Conservation (phyloP, 2,888 invertebrate species). For the Norana najaformis region DNA sequence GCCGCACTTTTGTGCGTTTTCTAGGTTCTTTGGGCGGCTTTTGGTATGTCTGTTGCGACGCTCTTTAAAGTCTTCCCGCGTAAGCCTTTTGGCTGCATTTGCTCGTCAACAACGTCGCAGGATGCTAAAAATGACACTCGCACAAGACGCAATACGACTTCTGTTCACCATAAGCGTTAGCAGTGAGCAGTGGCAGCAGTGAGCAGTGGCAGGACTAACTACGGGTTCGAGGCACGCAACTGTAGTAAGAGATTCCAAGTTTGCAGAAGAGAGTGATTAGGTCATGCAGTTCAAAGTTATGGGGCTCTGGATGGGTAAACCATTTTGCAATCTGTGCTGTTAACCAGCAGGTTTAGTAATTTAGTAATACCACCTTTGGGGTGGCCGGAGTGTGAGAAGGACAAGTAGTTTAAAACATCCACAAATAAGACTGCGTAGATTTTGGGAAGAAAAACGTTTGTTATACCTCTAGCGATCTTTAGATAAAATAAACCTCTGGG, state of each 20-base stretch:
- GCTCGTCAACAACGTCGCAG: neutral
- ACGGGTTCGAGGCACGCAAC: neutral
- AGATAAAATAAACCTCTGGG: too few species aligned
- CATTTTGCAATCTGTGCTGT: neutral
- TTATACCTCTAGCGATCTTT: neutral
- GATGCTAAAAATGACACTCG: neutral
- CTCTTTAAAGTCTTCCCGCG: neutral
- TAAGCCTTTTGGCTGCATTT: neutral
- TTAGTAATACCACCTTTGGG: too few species aligned
- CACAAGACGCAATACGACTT: neutral
- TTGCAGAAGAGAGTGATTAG: neutral
- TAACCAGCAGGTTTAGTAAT: neutral
- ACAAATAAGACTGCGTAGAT: neutral
- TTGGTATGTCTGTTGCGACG: too few species aligned
- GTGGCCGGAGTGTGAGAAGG: too few species aligned
- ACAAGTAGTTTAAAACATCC: too few species aligned
- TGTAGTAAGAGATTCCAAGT: neutral
- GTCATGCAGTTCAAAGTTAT: neutral
- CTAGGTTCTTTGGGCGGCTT: too few species aligned
- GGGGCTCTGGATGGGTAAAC: neutral
- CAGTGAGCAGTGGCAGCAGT: neutral
- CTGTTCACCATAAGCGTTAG: neutral
- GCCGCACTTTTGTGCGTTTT: too few species aligned
- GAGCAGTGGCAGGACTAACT: neutral
- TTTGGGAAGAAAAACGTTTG: neutral